These are phyloP conservation scores for Artibeus lituratus DNA, from an alignment of 2,797 vertebrate genomes.

Conservation along the genomic window DNA sequence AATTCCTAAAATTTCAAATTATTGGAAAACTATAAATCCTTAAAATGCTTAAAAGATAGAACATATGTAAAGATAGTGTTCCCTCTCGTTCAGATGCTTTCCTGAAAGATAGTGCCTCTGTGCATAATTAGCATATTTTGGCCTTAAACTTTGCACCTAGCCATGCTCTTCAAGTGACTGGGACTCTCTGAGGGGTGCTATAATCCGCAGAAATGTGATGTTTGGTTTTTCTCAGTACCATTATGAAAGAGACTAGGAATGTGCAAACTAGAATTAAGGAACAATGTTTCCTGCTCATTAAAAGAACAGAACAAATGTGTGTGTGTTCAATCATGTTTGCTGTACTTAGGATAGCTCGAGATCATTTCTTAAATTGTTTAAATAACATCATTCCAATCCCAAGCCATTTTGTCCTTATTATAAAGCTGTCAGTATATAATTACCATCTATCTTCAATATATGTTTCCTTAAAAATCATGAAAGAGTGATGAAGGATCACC, in stretches of 20 bases:
- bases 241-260: conserved; percentile 64
- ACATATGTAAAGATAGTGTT: neutral
- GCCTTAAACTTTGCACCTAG: neutral
- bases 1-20: conserved; percentile 57
- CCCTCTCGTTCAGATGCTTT: conserved; percentile 14
- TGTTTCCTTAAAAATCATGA: conserved; percentile 20
- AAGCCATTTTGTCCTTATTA: neutral
- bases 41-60: neutral
- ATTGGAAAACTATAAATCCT: conserved; percentile 45
- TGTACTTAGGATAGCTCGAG: neutral
- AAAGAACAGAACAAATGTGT: conserved; percentile 39
- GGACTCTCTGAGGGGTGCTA: conserved; percentile 39
- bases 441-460: neutral
- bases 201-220: conserved; percentile 52
- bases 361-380: conserved; percentile 52
- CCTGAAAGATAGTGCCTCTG: neutral
- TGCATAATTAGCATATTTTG: conserved; percentile 54
- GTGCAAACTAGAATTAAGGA: conserved; percentile 41
- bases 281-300: conserved; percentile 41
- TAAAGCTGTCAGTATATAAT: neutral
- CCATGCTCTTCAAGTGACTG: conserved; percentile 53
- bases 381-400: neutral
- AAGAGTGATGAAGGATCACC: neutral
- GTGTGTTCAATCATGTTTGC: conserved; percentile 45
- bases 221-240: conserved; percentile 44